Conservation (phyloP, 2,888 invertebrate genomes). For the Hyles lineata region DNA sequence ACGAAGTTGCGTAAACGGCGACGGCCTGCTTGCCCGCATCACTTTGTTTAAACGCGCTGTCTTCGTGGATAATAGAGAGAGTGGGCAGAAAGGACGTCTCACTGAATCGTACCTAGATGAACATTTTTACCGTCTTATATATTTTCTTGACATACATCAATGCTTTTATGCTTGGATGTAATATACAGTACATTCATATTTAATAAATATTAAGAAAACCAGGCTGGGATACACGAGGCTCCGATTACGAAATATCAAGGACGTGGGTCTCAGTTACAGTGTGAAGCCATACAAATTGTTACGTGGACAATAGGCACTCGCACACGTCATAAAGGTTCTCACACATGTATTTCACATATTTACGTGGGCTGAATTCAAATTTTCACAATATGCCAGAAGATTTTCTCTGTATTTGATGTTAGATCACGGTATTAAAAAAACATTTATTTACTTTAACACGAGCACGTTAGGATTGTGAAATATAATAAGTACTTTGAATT, state of each 20-base stretch:
- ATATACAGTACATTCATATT: neutral
- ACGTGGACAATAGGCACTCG: slow-evolving; percentile 39
- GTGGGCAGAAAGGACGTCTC: neutral
- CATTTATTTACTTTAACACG: too few relatives aligned
- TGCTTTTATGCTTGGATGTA: neutral
- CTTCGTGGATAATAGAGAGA: neutral
- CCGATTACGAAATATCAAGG: slow-evolving; percentile 63
- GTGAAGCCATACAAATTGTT: slow-evolving; percentile 58
- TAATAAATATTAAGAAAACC: neutral
- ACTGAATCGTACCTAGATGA: neutral
- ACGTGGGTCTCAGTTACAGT: slow-evolving; percentile 49
- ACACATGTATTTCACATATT: neutral
- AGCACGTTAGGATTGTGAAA: too few relatives aligned
- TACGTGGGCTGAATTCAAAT: neutral
- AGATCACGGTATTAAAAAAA: too few relatives aligned
- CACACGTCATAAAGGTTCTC: slow-evolving; percentile 1
- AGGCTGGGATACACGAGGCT: slow-evolving; percentile 7
- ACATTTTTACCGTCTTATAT: neutral
- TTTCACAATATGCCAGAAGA: neutral
- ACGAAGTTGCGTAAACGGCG: slow-evolving; percentile 4
- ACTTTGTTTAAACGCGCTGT: neutral
- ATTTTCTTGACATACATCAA: neutral
- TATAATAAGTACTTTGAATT: too few relatives aligned
- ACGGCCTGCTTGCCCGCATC: neutral
- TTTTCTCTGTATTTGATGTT: neutral